Evolutionary conservation across 2,888 invertebrate species (phyloP).

Genomic region (Cecidostiba fungosa): DNA sequence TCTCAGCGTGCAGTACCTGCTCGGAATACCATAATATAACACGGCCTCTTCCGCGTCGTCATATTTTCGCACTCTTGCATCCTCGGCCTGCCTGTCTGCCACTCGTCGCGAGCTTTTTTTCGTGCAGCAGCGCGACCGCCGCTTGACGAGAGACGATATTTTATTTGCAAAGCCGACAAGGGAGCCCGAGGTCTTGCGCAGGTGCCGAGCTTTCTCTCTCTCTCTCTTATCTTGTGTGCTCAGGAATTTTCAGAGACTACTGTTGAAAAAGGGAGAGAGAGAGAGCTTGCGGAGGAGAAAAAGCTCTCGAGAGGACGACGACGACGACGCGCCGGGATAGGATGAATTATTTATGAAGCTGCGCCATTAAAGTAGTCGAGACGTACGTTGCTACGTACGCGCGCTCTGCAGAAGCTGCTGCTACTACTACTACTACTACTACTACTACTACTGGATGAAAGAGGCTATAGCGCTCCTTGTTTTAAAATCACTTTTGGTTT

Average conservation of each 20-base stretch:
- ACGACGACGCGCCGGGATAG: constrained; percentile 47
- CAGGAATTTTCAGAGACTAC: constrained; percentile 70
- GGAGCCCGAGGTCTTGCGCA: constrained; percentile 53
- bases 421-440: neutral
- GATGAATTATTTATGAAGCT: constrained; percentile 73
- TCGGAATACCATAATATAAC: constrained; percentile 35
- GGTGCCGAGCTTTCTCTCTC: constrained; percentile 64
- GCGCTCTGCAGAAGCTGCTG: neutral
- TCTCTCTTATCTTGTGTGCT: constrained; percentile 74
- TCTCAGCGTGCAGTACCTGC: constrained; percentile 46
- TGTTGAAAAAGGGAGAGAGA: constrained; percentile 25
- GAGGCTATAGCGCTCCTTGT: constrained; percentile 26
- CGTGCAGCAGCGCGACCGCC: constrained; percentile 58
- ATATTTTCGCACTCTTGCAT: constrained; percentile 48
- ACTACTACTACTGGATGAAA: neutral
- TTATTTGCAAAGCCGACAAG: constrained; percentile 72
- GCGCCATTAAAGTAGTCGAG: constrained; percentile 66
- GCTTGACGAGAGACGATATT: constrained; percentile 69
- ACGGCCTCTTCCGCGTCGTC: neutral
- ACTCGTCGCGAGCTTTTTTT: neutral
- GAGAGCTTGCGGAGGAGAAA: constrained; percentile 27
- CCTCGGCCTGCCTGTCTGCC: neutral
- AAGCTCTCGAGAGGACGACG: constrained; percentile 9
- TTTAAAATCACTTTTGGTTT: constrained; percentile 60
- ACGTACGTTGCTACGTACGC: constrained; percentile 33